Evolutionary conservation across 1,140 invertebrate species (phyloP), one percentile per base, ranked within the genome.

Genomic region (Zaprionus inermis): DNA sequence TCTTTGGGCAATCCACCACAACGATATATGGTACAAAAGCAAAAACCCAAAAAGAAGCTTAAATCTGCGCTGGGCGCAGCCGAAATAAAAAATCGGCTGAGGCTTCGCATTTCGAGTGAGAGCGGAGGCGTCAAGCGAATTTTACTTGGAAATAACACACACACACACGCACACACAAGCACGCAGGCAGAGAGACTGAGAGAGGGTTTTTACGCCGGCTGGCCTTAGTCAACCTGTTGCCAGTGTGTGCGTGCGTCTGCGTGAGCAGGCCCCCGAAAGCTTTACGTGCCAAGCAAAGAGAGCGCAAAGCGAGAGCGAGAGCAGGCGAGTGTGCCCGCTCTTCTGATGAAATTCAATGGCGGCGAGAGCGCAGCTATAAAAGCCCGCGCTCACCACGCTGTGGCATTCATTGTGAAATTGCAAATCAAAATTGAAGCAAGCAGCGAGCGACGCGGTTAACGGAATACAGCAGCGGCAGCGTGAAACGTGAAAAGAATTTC

Each of bases 351-450:
- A 91, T 91, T 90, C 86, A 65, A 64, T 80, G 36, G 49, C 20
- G 7, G 54, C 14, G 90, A 91, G 90, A 91, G 90, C 34, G 44
- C 67, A 6, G 49, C 81, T 92, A 92, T 92, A 92, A 91, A 92
- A 78, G 75, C 88, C 7, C 24, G 2, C 41, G 67, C 61, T 76
- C 68, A 41, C 34, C 36, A 68, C 12, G 16, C 49, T 24, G 18
- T 11, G 60, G 78, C 78, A 92, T 92, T 92, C 91, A 92, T 92
- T 92, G 91, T 92, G 91, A 92, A 92, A 92, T 92, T 83, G 75
- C 51, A 68, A 92, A 74, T 92, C 91, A 92, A 92, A 92, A 92
- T 92, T 92, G 91, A 92, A 92, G 78, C 79, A 92, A 76, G 68
- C 84, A 74, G 41, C 46, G 34, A 82, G 60, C 69, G 44, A 72